Evolutionary conservation across 2,888 invertebrate species (phyloP), one percentile per base, ranked within the genome.

Genomic region (Gryllus longicercus): DNA sequence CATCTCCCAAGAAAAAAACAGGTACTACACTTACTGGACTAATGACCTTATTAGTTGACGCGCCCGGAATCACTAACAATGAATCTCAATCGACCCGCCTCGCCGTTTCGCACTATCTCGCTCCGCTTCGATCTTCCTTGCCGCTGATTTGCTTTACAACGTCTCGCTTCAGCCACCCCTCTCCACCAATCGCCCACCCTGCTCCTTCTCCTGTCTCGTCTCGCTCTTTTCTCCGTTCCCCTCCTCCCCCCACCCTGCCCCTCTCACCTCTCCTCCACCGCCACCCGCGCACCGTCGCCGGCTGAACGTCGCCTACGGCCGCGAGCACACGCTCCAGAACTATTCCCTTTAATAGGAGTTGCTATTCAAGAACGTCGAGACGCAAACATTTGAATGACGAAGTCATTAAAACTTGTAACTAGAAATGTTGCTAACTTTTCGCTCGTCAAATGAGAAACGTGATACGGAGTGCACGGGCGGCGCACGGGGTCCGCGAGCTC

Each of bases 311-410:
- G 16, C 16, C 63, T 63, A 4, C 14, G 16, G 16, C 16, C 16
- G 16, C 16, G 16, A 14, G 63, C 63, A 63, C 16, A 14, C 16
- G 63, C 14, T 14, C 63, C 63, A 63, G 63, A 63, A 63, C 63
- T 63, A 63, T 63, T 63, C 63, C 63, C 63, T 63, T 63, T 63
- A 63, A 63, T 63, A 63, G 63, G 63, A 63, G 16, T 63, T 63
- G 63, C 63, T 18, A 63, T 63, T 63, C 63, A 63, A 63, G 63
- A 63, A 63, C 63, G 63, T 63, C 63, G 63, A 63, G 63, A 63
- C 63, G 63, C 63, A 63, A 63, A 63, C 63, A 63, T 63, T n/a
- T 63, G 63, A 63, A 63, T 63, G 63, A 63, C 63, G 63, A 63
- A 63, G 63, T 63, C 63, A 63, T 63, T 63, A 63, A 63, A 63